Conservation (phyloP, 2,888 invertebrate species). For the Meloe dianella region DNA sequence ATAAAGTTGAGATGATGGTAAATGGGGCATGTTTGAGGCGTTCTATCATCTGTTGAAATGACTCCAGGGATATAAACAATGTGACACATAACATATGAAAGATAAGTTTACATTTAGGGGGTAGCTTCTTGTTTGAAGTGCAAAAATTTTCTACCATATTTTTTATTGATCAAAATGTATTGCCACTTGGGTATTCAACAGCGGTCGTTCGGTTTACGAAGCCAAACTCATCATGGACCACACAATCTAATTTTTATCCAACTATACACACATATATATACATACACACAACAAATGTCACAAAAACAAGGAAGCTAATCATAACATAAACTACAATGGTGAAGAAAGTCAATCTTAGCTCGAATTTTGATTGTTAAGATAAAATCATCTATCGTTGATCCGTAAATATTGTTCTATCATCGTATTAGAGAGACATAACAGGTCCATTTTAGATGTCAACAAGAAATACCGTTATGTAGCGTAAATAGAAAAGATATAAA, state of each 20-base stretch:
- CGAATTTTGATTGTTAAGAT: no score
- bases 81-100: conserved; percentile 22
- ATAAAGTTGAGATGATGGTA: neutral
- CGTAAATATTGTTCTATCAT: neutral
- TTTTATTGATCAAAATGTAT: conserved; percentile 1
- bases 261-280: neutral
- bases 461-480: conserved; percentile 25
- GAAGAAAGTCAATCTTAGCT: neutral
- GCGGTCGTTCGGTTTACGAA: neutral
- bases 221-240: neutral
- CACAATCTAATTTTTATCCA: neutral
- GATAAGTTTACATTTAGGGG: conserved; percentile 14
- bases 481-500: conserved; percentile 34
- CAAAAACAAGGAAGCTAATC: neutral
- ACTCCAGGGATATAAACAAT: conserved; percentile 16
- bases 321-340: neutral
- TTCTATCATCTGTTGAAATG: conserved; percentile 22
- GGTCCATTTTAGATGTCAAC: conserved; percentile 26
- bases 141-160: conserved; percentile 3
- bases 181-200: neutral
- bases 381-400: no score
- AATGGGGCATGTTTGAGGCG: conserved; percentile 19
- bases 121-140: neutral
- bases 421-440: conserved; percentile 17
- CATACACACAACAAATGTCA: neutral